Evolutionary conservation across 2,797 vertebrate genomes (phyloP).

Genomic region (Acridotheres tristis): DNA sequence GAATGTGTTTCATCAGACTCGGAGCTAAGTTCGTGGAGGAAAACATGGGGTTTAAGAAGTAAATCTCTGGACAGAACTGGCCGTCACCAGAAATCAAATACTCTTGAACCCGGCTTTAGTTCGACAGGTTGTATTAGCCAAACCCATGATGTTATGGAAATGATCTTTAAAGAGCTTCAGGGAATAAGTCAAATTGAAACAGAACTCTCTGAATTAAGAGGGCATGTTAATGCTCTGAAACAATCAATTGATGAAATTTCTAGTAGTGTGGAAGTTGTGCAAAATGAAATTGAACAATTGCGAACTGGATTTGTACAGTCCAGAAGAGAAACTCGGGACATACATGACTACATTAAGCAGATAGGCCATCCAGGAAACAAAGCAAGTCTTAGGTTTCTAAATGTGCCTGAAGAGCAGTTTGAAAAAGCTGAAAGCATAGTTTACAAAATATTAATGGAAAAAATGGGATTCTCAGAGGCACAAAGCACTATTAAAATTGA

Average conservation of each 20-base stretch:
- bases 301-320: constrained; percentile 97
- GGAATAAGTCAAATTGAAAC: constrained; percentile 99
- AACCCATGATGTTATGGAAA: constrained; percentile 99
- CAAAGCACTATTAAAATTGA: constrained; percentile 92
- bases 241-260: constrained; percentile 99
- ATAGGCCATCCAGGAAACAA: constrained; percentile 91
- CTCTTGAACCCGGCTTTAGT: constrained; percentile 92
- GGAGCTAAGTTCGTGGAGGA: constrained; percentile 93
- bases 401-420: constrained; percentile 92
- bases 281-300: constrained; percentile 97
- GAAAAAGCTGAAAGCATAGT: constrained; percentile 89
- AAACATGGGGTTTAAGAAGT: constrained; percentile 94
- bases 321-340: constrained; percentile 94
- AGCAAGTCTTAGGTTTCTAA: constrained; percentile 91
- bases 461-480: constrained; percentile 94
- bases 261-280: constrained; percentile 97
- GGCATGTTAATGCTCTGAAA: constrained; percentile 96
- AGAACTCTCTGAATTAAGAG: constrained; percentile 94
- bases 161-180: constrained; percentile 99
- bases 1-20: constrained; percentile 98
- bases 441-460: constrained; percentile 91
- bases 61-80: constrained; percentile 95
- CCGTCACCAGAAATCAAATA: constrained; percentile 87
- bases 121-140: constrained; percentile 97
- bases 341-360: constrained; percentile 97